Conservation (phyloP, 2,888 invertebrate species). For the Eilema caniola region DNA sequence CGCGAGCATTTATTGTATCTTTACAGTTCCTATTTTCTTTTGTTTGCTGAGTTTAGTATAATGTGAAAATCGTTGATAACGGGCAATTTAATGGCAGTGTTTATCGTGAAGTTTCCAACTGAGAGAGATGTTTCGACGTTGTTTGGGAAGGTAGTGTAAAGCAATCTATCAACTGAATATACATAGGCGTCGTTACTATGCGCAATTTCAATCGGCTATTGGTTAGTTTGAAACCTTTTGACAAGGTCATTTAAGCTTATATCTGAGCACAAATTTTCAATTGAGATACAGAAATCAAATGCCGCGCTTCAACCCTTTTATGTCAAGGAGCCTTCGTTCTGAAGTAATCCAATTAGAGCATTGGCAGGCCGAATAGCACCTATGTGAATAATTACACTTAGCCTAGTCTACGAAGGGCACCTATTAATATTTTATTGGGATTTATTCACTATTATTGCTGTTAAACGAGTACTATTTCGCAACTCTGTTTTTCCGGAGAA, state of each 20-base stretch:
- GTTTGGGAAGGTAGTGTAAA: constrained; percentile 6
- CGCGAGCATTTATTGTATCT: constrained; percentile 42
- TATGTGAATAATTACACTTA: too few relatives aligned
- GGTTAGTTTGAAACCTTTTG: constrained; percentile 4
- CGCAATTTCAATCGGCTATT: background rate
- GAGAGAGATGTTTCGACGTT: constrained; percentile 4
- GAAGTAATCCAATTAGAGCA: too few relatives aligned
- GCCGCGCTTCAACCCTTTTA: background rate
- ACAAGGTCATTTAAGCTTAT: background rate
- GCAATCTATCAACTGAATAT: constrained; percentile 18
- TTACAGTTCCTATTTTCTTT: constrained; percentile 17
- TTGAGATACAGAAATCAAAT: background rate
- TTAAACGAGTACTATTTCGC: too few relatives aligned
- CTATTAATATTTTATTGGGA: too few relatives aligned
- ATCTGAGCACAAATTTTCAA: background rate
- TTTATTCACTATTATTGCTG: too few relatives aligned
- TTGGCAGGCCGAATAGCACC: too few relatives aligned
- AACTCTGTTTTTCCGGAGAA: background rate
- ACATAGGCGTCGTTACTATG: background rate
- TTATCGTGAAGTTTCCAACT: constrained; percentile 21
- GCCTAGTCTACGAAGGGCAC: too few relatives aligned
- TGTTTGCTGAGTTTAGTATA: constrained; percentile 12
- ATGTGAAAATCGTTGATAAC: constrained; percentile 21
- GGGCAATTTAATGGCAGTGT: constrained; percentile 17
- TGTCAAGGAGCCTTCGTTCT: background rate